Evolutionary conservation across 2,888 invertebrate genomes (phyloP), one percentile per base, ranked within the genome.

Genomic region (Macrostomum cliftonense): DNA sequence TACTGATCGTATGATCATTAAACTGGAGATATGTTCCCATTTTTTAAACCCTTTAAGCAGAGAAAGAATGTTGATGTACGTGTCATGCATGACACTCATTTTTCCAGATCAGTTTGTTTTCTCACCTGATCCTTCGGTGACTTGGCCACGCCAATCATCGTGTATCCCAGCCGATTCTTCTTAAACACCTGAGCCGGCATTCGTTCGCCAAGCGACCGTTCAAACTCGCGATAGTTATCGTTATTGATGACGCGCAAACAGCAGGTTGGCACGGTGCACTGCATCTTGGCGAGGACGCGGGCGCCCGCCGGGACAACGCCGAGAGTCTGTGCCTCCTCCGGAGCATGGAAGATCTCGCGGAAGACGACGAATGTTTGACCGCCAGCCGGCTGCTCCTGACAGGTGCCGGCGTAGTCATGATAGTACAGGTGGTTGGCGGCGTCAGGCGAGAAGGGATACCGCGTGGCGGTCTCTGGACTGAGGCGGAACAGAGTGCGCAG

Each of bases 391-490:
- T 68, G 68, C 39, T 70, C 70, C 19, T 63, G 61, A 51, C 60
- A 65, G 19, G 52, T 52, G 2, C 70, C 70, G 39, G 59, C 58
- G 53, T 68, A 69, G 52, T 70, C 70, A 44, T 59, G 57, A 53
- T 63, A 70, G 1, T 64, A 62, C 19, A 70, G 64, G 55, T 67
- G 67, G 56, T 67, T 68, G 68, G 69, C 68, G 52, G 68, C 69
- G 52, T 69, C 69, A 48, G 63, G 57, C 55, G 64, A 60, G 58
- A 70, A 70, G 13, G 50, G 19, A 12, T 20, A 47, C 14, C 39
- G 37, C 37, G 45, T 17, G n/a, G 17, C 13, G 37, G 9, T 36
- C 14, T 36, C n/a, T 9, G 45, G 45, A 38, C 36, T 39, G 2
- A 45, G 12, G 36, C 37, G 20, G 45, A 45, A 45, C 38, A 45